phyloP scores from a whole-genome alignment of 2,797 vertebrate species.

The Myotis planiceps region DNA sequence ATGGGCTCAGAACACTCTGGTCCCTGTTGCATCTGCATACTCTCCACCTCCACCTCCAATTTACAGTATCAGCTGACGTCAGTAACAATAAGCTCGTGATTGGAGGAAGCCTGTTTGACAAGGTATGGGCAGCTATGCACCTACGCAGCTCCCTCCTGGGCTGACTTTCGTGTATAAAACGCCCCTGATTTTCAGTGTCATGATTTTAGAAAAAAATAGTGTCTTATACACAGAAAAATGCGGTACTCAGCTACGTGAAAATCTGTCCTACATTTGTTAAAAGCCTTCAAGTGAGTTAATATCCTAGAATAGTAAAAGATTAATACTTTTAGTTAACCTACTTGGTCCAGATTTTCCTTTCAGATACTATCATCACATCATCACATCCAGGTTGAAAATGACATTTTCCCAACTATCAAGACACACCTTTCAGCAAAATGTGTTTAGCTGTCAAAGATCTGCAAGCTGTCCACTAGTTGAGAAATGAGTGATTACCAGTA shows the following conservation, averaged over 20 bases:
- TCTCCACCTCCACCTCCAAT: no score
- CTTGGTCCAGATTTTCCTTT: neutral
- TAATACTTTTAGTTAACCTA: slow-evolving; percentile 14
- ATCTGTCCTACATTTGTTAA: slow-evolving; percentile 60
- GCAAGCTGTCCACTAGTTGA: neutral
- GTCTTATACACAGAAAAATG: no score
- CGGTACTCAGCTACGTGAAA: slow-evolving; percentile 32
- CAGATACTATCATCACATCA: neutral
- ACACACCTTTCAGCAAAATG: neutral
- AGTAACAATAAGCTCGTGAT: no score
- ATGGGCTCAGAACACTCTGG: no score
- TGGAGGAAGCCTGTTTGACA: no score
- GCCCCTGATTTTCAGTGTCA: no score
- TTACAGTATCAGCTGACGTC: no score
- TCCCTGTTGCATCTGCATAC: no score
- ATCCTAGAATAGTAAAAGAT: slow-evolving; percentile 14
- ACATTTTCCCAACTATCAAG: neutral
- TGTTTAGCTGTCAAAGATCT: neutral
- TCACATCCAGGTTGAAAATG: neutral
- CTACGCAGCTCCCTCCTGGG: no score
- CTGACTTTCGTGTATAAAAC: no score
- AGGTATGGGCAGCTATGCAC: no score
- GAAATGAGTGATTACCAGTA: neutral
- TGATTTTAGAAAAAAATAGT: no score
- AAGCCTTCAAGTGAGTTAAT: slow-evolving; percentile 53